These are phyloP conservation scores for Nesidiocoris tenuis DNA, from an alignment of 2,888 invertebrate species.

Conservation along the genomic window DNA sequence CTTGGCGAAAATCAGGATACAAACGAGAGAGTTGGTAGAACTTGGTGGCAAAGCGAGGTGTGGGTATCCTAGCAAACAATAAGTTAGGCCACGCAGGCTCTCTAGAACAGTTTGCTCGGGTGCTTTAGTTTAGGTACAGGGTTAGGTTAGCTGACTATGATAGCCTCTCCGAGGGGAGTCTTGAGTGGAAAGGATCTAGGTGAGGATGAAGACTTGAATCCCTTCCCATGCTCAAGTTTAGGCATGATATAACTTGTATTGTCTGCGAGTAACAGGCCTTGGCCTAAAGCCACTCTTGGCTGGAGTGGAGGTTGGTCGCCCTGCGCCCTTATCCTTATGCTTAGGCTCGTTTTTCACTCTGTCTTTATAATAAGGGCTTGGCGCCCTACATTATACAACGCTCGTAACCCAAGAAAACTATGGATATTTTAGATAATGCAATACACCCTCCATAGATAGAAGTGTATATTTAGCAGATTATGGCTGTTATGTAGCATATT, in stretches of 20 bases:
- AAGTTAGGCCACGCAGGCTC: neutral
- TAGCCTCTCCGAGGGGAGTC: no score
- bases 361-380: no score
- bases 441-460: no score
- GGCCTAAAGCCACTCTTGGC: neutral
- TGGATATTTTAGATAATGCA: no score
- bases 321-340: neutral
- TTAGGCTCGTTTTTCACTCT: neutral
- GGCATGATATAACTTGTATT: neutral
- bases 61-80: neutral
- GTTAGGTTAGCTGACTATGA: neutral
- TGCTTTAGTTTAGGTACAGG: neutral
- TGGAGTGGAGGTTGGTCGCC: neutral
- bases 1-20: neutral
- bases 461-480: no score
- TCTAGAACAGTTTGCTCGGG: neutral
- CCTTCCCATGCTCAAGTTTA: neutral
- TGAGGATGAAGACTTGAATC: neutral
- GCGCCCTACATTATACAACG: no score
- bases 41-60: neutral
- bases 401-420: no score
- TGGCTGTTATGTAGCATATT: no score
- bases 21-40: neutral
- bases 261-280: neutral
- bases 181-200: no score